Percentiles rank a stretch among this genome's conserved stretches.
Conservation (phyloP, 1,140 invertebrate genomes). For the Eulimnadia texana region DNA sequence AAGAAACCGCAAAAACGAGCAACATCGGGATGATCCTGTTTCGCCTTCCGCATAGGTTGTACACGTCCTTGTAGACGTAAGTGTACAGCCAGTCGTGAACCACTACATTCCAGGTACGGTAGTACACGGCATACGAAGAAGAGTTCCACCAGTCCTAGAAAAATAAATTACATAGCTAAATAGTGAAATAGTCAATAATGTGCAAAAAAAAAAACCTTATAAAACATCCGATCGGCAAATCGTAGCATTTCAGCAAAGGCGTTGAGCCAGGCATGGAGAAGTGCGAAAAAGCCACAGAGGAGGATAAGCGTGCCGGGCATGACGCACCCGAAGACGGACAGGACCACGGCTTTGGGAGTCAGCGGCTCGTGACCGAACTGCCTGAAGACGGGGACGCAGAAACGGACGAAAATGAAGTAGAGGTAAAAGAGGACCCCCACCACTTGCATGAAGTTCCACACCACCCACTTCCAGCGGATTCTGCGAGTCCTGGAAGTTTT, state of each 20-base stretch:
- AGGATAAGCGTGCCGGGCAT: constrained; percentile 57
- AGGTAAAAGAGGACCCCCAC: constrained; percentile 57
- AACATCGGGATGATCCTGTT: constrained; percentile 29
- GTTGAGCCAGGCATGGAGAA: constrained; percentile 80
- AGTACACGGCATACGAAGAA: constrained; percentile 61
- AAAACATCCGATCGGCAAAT: constrained; percentile 75
- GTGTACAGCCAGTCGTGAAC: constrained; percentile 89
- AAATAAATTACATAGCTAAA: constrained; percentile 15
- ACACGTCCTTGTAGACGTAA: constrained; percentile 80
- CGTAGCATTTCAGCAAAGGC: constrained; percentile 68
- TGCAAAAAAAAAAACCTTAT: constrained; percentile 40
- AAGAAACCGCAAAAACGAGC: constrained; percentile 42
- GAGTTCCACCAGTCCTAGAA: constrained; percentile 89
- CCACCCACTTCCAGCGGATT: constrained; percentile 57
- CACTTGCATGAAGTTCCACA: constrained; percentile 55
- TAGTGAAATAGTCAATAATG: neutral
- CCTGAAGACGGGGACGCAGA: constrained; percentile 50
- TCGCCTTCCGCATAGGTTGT: constrained; percentile 31
- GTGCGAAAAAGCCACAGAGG: constrained; percentile 62
- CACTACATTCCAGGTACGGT: constrained; percentile 84
- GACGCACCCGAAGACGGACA: constrained; percentile 53
- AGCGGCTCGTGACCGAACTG: constrained; percentile 50
- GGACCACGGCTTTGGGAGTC: constrained; percentile 39
- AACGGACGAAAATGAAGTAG: constrained; percentile 60
- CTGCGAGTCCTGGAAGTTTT: constrained; percentile 46